These are phyloP conservation scores for Gephyroberyx darwinii DNA, from an alignment of 2,797 vertebrate genomes.

Conservation along the genomic window DNA sequence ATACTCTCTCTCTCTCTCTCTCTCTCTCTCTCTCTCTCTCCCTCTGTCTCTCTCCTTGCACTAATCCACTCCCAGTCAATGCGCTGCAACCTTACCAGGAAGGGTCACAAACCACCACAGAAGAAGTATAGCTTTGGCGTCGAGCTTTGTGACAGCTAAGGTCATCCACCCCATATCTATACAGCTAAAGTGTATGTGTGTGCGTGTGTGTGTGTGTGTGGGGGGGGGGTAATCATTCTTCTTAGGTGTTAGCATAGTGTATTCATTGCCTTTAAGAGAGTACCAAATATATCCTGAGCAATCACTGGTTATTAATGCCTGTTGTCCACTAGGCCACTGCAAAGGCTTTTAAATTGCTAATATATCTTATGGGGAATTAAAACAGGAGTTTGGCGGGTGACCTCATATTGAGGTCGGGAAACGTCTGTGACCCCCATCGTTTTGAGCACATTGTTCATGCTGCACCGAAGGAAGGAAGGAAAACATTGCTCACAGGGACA, in stretches of 20 bases:
- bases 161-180: slow-evolving; percentile 28
- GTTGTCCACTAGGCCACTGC: slow-evolving; percentile 26
- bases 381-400: slow-evolving; percentile 40
- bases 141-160: slow-evolving; percentile 20
- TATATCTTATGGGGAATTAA: slow-evolving; percentile 35
- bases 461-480: neutral
- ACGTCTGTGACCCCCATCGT: slow-evolving; percentile 7
- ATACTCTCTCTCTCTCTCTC: slow-evolving; percentile 32
- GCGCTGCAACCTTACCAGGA: slow-evolving; percentile 28
- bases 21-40: neutral
- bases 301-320: slow-evolving; percentile 24
- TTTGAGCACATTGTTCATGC: slow-evolving; percentile 33
- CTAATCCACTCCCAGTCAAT: slow-evolving; percentile 53
- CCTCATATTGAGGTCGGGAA: slow-evolving; percentile 37
- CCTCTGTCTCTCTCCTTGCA: slow-evolving; percentile 12
- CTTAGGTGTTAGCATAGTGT: slow-evolving; percentile 30
- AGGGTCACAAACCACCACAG: slow-evolving; percentile 37
- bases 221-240: slow-evolving; percentile 37
- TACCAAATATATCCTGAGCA: slow-evolving; percentile 1
- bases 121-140: slow-evolving; percentile 42
- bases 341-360: slow-evolving; percentile 56
- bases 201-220: too few species aligned
- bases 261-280: slow-evolving; percentile 59
- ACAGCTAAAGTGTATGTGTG: slow-evolving; percentile 23
- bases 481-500: slow-evolving; percentile 5